phyloP scores from a whole-genome alignment of 1,140 invertebrate genomes.

The Musca vetustissima region DNA sequence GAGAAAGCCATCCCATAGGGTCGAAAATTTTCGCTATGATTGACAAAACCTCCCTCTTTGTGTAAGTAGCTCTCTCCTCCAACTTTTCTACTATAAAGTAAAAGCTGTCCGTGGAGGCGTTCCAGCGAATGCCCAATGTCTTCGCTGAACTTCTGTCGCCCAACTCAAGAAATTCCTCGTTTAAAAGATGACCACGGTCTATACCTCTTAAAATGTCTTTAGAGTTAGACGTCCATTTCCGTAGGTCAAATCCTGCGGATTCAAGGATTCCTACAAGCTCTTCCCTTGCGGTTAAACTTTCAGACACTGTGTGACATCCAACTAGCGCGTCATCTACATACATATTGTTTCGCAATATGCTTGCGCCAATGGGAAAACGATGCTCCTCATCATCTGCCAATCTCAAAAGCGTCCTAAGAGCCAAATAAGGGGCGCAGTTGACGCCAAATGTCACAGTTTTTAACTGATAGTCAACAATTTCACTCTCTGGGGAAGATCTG shows the following conservation, averaged over 20 bases:
- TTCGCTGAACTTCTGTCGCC: neutral
- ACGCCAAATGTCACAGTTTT: conserved; percentile 9
- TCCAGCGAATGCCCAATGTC: neutral
- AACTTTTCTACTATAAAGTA: neutral
- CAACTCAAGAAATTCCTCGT: neutral
- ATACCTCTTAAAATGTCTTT: neutral
- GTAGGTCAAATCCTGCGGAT: too few relatives aligned
- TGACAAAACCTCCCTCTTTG: too few relatives aligned
- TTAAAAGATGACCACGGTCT: neutral
- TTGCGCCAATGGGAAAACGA: neutral
- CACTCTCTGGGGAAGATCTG: neutral
- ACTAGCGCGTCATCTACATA: conserved; percentile 17
- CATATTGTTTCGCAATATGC: neutral
- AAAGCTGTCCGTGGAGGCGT: neutral
- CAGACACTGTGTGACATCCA: neutral
- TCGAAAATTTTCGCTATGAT: too few relatives aligned
- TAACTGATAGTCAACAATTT: neutral
- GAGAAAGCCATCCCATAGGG: too few relatives aligned
- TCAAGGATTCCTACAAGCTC: too few relatives aligned
- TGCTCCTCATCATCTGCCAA: neutral
- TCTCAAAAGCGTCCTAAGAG: neutral
- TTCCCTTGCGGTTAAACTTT: too few relatives aligned
- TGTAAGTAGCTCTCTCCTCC: too few relatives aligned
- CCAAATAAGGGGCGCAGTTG: conserved; percentile 18
- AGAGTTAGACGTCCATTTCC: too few relatives aligned